phyloP scores from a whole-genome alignment of 2,797 vertebrate genomes.

The Potorous gilbertii region DNA sequence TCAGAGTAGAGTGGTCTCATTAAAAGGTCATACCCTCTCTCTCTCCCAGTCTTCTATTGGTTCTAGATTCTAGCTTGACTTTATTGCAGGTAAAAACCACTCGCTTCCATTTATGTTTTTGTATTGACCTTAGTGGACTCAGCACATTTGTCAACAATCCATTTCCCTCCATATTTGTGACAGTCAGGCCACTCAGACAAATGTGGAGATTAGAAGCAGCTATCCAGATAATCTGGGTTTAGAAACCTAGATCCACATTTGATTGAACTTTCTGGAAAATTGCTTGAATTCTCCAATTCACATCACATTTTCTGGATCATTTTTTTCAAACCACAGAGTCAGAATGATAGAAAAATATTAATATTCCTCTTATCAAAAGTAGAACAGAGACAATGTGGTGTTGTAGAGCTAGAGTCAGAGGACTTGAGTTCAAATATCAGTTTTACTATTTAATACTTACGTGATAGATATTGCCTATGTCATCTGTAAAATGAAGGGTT shows the following conservation, averaged over 20 bases:
- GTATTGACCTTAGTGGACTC: neutral
- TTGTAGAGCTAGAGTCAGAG: neutral
- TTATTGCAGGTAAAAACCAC: conserved; percentile 28
- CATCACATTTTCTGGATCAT: neutral
- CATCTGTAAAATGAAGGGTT: neutral
- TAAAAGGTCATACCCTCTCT: neutral
- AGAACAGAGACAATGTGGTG: neutral
- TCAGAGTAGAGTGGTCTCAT: neutral
- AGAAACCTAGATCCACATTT: conserved; percentile 51
- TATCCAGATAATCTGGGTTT: conserved; percentile 26
- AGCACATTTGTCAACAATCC: neutral
- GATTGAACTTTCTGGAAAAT: conserved; percentile 42
- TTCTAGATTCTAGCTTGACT: neutral
- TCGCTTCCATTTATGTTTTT: conserved; percentile 1
- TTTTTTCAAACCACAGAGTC: neutral
- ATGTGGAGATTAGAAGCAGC: conserved; percentile 21
- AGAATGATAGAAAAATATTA: neutral
- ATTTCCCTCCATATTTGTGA: neutral
- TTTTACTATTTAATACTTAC: neutral
- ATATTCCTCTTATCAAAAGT: neutral
- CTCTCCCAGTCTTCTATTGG: neutral
- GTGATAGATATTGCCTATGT: neutral
- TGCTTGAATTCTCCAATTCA: neutral
- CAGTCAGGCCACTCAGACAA: conserved; percentile 12
- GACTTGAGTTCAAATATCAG: neutral